Percentiles rank a stretch among this genome's conserved stretches.
Conservation (phyloP, 2,888 invertebrate species). For the Graphium colonna region DNA sequence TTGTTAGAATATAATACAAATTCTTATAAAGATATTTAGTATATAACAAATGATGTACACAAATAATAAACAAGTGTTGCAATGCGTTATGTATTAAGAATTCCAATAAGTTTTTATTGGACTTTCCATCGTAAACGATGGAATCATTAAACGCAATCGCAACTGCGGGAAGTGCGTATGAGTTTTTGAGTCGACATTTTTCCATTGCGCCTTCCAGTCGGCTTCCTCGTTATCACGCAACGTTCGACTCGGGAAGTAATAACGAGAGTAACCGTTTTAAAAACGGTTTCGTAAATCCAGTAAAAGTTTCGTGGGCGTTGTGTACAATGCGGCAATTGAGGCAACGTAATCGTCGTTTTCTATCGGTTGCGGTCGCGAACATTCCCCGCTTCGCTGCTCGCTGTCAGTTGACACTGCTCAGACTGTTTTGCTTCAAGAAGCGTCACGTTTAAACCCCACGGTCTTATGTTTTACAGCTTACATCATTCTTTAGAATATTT, state of each 20-base stretch:
- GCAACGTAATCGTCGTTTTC: slow-evolving; percentile 73
- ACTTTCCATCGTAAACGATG: neutral
- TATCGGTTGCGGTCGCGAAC: slow-evolving; percentile 73
- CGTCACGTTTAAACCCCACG: slow-evolving; percentile 22
- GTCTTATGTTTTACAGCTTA: too few relatives aligned
- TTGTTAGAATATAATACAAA: too few relatives aligned
- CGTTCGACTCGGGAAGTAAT: slow-evolving; percentile 46
- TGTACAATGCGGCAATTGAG: slow-evolving; percentile 68
- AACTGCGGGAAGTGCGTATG: neutral
- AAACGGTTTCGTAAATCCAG: slow-evolving; percentile 69
- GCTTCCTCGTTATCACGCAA: slow-evolving; percentile 66
- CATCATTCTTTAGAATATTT: too few relatives aligned
- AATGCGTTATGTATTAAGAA: too few relatives aligned
- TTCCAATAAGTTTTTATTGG: too few relatives aligned
- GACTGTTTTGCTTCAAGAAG: slow-evolving; percentile 1
- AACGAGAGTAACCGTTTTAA: slow-evolving; percentile 48
- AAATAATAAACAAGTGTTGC: too few relatives aligned
- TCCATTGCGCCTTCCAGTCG: slow-evolving; percentile 26
- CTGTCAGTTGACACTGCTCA: slow-evolving; percentile 40
- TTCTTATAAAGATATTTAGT: too few relatives aligned
- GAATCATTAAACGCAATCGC: slow-evolving; percentile 1
- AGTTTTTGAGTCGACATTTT: slow-evolving; percentile 20
- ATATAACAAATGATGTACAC: too few relatives aligned
- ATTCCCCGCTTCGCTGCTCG: slow-evolving; percentile 64
- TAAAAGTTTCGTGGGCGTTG: slow-evolving; percentile 70